Evolutionary conservation across 2,797 vertebrate genomes (phyloP).

Genomic region (Gymnocypris eckloni): DNA sequence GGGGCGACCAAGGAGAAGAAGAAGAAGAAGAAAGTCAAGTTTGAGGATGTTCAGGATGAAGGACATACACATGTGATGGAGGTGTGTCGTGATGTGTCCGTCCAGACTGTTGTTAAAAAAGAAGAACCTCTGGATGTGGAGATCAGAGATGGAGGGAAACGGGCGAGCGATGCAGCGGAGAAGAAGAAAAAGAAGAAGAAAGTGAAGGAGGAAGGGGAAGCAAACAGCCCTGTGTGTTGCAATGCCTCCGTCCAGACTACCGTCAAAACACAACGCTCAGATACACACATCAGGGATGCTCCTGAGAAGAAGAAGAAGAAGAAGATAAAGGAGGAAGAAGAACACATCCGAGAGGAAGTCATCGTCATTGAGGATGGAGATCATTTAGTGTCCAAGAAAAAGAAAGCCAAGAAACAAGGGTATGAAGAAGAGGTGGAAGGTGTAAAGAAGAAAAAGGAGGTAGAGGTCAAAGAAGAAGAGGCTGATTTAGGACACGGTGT

Average conservation of each 20-base stretch:
- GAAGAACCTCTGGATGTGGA: not conserved
- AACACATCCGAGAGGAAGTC: not conserved
- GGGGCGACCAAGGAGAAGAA: not conserved
- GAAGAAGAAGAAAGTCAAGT: constrained; percentile 14
- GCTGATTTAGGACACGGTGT: not conserved
- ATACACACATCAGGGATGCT: not conserved
- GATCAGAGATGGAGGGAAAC: not conserved
- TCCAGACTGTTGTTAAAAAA: not conserved
- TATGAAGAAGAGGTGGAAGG: not conserved
- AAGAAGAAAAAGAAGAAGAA: constrained; percentile 25
- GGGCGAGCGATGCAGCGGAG: not conserved
- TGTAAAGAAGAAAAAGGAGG: constrained; percentile 3
- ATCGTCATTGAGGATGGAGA: not conserved
- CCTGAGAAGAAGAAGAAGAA: constrained; percentile 43
- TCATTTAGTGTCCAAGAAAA: constrained; percentile 13
- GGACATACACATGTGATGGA: too few relatives aligned
- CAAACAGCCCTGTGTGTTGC: not conserved
- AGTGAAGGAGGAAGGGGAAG: not conserved
- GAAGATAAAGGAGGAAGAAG: not conserved
- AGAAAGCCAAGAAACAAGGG: constrained; percentile 23
- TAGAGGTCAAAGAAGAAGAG: not conserved
- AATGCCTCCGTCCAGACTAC: not conserved
- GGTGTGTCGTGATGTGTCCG: not conserved
- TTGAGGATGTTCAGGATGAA: not conserved
- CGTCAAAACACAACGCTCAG: not conserved